Evolutionary conservation across 2,888 invertebrate species (phyloP).

Genomic region (Drosophila niveifrons): DNA sequence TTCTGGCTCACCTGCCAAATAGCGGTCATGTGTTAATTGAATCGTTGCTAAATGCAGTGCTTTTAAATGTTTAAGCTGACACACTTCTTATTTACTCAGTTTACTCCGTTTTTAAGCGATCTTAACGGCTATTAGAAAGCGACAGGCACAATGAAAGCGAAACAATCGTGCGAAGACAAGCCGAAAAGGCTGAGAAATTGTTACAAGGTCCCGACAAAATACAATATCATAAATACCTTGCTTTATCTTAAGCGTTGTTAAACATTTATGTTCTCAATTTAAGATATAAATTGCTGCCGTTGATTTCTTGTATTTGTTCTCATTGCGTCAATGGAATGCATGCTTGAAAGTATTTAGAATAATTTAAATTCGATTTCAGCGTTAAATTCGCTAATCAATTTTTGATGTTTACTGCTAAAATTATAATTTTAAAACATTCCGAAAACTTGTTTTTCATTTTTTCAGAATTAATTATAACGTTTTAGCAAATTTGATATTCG

Average conservation of each 20-base stretch:
- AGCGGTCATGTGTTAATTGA: conserved; percentile 69
- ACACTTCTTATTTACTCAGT: conserved; percentile 50
- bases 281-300: not conserved
- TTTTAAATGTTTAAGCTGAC: conserved; percentile 68
- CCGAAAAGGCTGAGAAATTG: conserved; percentile 10
- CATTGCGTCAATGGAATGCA: not conserved
- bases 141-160: conserved; percentile 42
- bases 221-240: conserved; percentile 2
- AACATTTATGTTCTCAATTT: not conserved
- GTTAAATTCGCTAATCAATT: not conserved
- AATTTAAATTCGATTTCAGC: not conserved
- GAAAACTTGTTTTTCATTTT: not conserved
- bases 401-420: not conserved
- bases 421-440: not conserved
- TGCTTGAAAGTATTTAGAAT: not conserved
- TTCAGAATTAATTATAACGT: not conserved
- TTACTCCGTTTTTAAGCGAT: conserved; percentile 14
- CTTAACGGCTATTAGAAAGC: conserved; percentile 59
- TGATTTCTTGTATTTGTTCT: not conserved
- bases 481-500: too few species aligned
- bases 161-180: conserved; percentile 22
- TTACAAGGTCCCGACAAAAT: conserved; percentile 10
- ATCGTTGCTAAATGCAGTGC: conserved; percentile 53
- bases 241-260: conserved; percentile 1
- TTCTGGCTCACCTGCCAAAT: conserved; percentile 31